phyloP scores from a whole-genome alignment of 2,113 vertebrate species.

The Ceyx margarethae region DNA sequence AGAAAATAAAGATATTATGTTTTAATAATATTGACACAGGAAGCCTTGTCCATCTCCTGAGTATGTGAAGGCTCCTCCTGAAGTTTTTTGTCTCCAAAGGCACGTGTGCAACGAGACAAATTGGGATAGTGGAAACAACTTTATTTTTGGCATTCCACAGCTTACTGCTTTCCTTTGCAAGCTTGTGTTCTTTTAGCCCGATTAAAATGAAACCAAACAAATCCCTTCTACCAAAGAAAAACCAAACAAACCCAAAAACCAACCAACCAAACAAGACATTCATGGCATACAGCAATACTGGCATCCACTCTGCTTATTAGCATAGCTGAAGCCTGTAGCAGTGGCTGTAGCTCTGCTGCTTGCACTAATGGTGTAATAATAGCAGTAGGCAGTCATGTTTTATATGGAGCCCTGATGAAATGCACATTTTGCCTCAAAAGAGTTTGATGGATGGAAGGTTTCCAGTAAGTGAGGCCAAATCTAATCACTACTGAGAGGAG shows the following conservation, averaged over 20 bases:
- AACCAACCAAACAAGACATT: background rate
- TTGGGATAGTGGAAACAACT: background rate
- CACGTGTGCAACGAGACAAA: background rate
- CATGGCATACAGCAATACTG: background rate
- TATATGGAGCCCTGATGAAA: background rate
- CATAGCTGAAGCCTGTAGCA: background rate
- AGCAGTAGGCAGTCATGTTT: background rate
- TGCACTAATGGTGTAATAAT: background rate
- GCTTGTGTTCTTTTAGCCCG: background rate
- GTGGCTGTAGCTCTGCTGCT: background rate
- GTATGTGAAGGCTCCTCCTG: background rate
- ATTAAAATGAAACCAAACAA: background rate
- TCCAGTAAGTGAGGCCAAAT: background rate
- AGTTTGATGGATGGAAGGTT: background rate
- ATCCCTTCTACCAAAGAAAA: background rate
- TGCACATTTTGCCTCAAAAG: background rate
- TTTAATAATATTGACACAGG: background rate
- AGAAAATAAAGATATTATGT: background rate
- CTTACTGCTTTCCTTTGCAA: background rate
- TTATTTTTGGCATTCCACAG: background rate
- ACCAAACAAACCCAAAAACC: background rate
- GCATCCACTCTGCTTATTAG: background rate
- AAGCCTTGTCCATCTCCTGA: background rate
- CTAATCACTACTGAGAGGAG: background rate
- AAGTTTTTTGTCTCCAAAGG: background rate